These are phyloP conservation scores for Scelioninae gen. 1 DNA, from an alignment of 2,888 invertebrate genomes.

Conservation along the genomic window DNA sequence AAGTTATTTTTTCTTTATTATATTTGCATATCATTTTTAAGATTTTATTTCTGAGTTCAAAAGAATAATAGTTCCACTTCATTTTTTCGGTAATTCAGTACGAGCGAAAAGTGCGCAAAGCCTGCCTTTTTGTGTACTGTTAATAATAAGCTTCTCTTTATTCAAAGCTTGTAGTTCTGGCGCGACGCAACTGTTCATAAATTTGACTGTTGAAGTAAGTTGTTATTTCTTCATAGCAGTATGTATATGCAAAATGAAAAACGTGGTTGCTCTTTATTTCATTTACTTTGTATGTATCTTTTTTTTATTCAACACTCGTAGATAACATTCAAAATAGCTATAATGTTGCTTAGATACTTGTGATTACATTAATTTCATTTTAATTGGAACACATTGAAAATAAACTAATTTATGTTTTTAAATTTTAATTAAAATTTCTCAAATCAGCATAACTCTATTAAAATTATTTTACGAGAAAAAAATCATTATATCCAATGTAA, in stretches of 20 bases:
- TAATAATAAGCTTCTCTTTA: slow-evolving; percentile 57
- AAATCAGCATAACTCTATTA: too few species aligned
- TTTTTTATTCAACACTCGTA: slow-evolving; percentile 19
- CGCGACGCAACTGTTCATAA: slow-evolving; percentile 54
- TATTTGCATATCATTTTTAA: too few species aligned
- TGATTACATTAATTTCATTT: too few species aligned
- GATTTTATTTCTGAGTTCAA: too few species aligned
- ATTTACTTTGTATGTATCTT: slow-evolving; percentile 45
- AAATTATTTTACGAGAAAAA: too few species aligned
- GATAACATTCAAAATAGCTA: slow-evolving; percentile 22
- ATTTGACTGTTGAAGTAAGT: slow-evolving; percentile 60
- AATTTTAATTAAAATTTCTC: too few species aligned
- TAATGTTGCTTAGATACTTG: too few species aligned
- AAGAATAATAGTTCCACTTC: slow-evolving; percentile 26
- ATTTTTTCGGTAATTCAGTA: slow-evolving; percentile 28
- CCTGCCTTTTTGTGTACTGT: slow-evolving; percentile 28
- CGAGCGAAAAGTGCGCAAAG: slow-evolving; percentile 20
- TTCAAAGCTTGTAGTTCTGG: slow-evolving; percentile 50
- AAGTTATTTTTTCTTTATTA: too few species aligned
- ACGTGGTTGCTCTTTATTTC: slow-evolving; percentile 49
- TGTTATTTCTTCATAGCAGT: slow-evolving; percentile 42
- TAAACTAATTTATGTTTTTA: too few species aligned
- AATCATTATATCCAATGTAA: too few species aligned
- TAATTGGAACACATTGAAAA: too few species aligned
- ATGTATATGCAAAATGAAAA: slow-evolving; percentile 49